Evolutionary conservation across 2,888 invertebrate species (phyloP).

Genomic region (Ophion ventricosus): DNA sequence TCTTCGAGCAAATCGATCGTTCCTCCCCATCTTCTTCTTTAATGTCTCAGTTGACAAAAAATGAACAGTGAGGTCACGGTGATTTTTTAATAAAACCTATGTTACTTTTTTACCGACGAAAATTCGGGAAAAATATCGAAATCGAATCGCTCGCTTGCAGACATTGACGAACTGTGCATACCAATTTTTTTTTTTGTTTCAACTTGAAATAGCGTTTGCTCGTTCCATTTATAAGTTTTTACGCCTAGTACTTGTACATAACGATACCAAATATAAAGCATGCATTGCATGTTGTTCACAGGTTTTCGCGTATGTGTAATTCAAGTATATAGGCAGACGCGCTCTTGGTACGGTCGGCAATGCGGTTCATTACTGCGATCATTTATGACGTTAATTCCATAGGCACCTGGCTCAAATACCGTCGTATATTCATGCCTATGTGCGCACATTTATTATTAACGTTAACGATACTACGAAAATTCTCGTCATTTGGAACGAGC

Average conservation of each 20-base stretch:
- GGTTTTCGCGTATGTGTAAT: background rate
- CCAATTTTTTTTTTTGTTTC: background rate
- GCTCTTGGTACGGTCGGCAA: background rate
- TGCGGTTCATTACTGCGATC: conserved; percentile 1
- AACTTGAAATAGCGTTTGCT: background rate
- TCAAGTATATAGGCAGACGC: background rate
- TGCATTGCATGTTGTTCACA: background rate
- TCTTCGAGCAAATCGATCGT: background rate
- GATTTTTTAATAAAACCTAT: background rate
- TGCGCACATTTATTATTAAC: conserved; percentile 3
- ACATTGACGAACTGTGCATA: background rate
- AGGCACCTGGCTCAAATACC: background rate
- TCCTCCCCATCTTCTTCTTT: background rate
- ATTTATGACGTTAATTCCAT: conserved; percentile 23
- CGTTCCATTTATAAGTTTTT: background rate
- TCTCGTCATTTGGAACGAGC: background rate
- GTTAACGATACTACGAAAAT: background rate
- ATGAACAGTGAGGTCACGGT: background rate
- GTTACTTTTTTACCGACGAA: too few species aligned
- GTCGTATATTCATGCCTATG: background rate
- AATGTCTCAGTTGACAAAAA: background rate
- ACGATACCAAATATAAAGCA: background rate
- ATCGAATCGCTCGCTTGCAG: background rate
- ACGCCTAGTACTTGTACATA: background rate
- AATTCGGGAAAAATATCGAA: too few species aligned